Conservation (phyloP, 2,888 invertebrate species). For the Branchipolynoe longqiensis region DNA sequence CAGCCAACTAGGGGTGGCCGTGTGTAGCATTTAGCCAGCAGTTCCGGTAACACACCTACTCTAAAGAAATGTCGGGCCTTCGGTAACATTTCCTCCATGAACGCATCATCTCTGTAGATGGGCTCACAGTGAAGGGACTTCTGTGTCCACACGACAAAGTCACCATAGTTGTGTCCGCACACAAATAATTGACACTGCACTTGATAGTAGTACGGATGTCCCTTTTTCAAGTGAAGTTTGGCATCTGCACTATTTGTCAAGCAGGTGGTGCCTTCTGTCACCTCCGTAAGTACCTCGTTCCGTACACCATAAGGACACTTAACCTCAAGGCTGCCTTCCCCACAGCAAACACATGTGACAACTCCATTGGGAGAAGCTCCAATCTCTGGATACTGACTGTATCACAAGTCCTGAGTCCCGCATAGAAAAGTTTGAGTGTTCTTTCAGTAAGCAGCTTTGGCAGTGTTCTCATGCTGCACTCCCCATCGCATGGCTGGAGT, state of each 20-base stretch:
- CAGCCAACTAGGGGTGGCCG: no score
- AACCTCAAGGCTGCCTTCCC: not conserved
- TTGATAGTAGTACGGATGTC: constrained; percentile 64
- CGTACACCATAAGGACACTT: not conserved
- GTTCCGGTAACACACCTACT: not conserved
- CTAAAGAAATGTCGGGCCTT: not conserved
- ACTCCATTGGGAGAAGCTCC: constrained; percentile 44
- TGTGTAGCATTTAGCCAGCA: constrained; percentile 9
- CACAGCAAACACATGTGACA: constrained; percentile 20
- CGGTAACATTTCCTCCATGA: not conserved
- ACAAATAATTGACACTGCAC: constrained; percentile 63
- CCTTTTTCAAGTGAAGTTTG: not conserved
- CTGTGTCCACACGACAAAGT: constrained; percentile 66
- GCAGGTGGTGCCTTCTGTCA: not conserved
- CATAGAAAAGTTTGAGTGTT: not conserved
- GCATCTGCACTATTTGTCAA: not conserved
- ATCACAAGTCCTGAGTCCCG: not conserved
- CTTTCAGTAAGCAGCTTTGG: not conserved
- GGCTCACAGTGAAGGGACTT: not conserved
- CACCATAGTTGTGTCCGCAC: constrained; percentile 45
- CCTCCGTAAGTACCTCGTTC: not conserved
- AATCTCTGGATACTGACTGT: not conserved
- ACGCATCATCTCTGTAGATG: not conserved
- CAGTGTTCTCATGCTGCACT: not conserved
- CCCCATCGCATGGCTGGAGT: not conserved